Evolutionary conservation across 2,888 invertebrate species (phyloP), one percentile per base, ranked within the genome.

Genomic region (Heteropelma amictum): DNA sequence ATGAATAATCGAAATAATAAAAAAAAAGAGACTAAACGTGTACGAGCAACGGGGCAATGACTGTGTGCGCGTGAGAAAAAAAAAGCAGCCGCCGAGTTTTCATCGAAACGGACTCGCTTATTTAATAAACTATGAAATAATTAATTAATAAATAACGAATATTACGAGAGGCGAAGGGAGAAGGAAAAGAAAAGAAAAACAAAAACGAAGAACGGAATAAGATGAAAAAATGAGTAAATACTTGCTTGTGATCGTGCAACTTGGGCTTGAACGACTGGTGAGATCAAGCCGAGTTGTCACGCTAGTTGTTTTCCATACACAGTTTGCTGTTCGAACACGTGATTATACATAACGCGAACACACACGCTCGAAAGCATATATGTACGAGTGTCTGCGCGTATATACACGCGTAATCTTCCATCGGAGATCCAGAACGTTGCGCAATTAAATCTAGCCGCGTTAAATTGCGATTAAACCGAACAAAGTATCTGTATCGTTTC

Each of bases 81-180:
- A 76, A 75, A 80, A 78, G 61, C 8, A 12, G 49, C 72, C 80
- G 76, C 77, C 79, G 81, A 84, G 85, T 87, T 87, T 86, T 86
- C 86, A 72, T 73, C 53, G 42, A 86, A 85, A 86, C 83, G 83
- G 81, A 85, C 85, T 84, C 83, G 85, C 85, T 86, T 86, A 86
- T 85, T 84, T 84, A 85, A 85, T 79, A 80, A 82, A 82, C 45
- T 61, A 72, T 53, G 53, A 30, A 74, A 69, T 63, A 64, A 64
- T 23, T 63, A 74, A 74, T 53, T 60, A 77, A 63, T 61, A 68
- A 47, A 68, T 42, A 77, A 33, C 30, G 49, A 68, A 72, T 65
- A 60, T 51, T 23, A 58, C 53, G 45, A 51, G 51, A 63, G 49
- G 42, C 5, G 47, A 42, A 45, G n/a, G 10, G 49, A 28, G 28